Evolutionary conservation across 2,888 invertebrate genomes (phyloP).

Genomic region (Ophion slaviceki): DNA sequence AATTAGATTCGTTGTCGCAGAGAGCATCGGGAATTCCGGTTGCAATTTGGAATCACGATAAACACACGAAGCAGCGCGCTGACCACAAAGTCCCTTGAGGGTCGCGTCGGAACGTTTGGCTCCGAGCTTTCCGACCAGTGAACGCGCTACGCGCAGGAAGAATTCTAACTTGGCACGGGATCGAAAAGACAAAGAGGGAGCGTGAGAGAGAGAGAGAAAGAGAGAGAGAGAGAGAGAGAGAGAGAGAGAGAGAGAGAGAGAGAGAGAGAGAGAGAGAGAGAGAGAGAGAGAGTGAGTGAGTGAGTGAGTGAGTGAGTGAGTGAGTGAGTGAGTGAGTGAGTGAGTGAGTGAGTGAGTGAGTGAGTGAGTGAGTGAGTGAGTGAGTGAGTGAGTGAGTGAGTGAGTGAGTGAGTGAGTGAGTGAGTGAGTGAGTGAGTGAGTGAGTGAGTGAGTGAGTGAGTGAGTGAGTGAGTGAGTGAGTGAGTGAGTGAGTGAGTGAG

Average conservation of each 20-base stretch:
- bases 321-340: slow-evolving; percentile 52
- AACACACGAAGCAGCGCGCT: slow-evolving; percentile 10
- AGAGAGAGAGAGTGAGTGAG: slow-evolving; percentile 53
- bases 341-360: slow-evolving; percentile 10
- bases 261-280: background rate
- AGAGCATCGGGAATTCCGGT: background rate
- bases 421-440: slow-evolving; percentile 32
- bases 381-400: slow-evolving; percentile 19
- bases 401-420: slow-evolving; percentile 1
- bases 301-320: background rate
- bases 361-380: slow-evolving; percentile 6
- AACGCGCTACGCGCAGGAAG: background rate
- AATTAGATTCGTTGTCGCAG: background rate
- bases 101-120: slow-evolving; percentile 1
- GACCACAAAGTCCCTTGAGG: slow-evolving; percentile 9
- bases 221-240: too few species aligned
- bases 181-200: background rate
- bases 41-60: slow-evolving; percentile 19
- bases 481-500: background rate
- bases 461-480: slow-evolving; percentile 32
- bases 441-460: background rate
- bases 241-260: slow-evolving; percentile 30
- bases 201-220: too few species aligned
- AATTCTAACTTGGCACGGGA: slow-evolving; percentile 45
- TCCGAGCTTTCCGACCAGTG: slow-evolving; percentile 14